These are phyloP conservation scores for Lasius platythorax DNA, from an alignment of 2,888 invertebrate species.

Conservation along the genomic window DNA sequence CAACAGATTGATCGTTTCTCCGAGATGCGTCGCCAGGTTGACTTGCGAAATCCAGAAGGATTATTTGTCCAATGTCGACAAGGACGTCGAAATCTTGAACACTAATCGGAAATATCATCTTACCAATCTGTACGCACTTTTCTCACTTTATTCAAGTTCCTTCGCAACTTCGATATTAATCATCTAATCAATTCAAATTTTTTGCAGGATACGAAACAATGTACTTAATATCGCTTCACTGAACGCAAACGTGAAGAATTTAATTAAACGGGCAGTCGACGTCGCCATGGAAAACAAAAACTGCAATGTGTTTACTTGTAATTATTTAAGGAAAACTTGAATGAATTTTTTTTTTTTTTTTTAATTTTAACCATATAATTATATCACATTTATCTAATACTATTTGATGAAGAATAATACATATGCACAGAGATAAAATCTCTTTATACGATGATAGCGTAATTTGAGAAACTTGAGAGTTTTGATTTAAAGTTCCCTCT, in stretches of 20 bases:
- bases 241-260: constrained; percentile 75
- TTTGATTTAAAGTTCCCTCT: background rate
- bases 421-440: constrained; percentile 16
- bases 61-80: constrained; percentile 76
- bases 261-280: constrained; percentile 78
- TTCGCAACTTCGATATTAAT: background rate
- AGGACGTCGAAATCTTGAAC: constrained; percentile 66
- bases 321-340: constrained; percentile 44
- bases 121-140: constrained; percentile 77
- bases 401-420: background rate
- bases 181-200: background rate
- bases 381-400: background rate
- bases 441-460: background rate
- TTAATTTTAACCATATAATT: background rate
- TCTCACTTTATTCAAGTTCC: background rate
- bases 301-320: constrained; percentile 75
- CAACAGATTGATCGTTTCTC: constrained; percentile 71
- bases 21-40: constrained; percentile 82
- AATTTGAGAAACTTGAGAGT: background rate
- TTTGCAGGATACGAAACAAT: constrained; percentile 80
- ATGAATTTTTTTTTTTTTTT: background rate
- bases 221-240: constrained; percentile 75
- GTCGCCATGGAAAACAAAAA: constrained; percentile 74
- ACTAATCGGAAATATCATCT: constrained; percentile 75
- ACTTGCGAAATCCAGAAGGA: constrained; percentile 82